phyloP scores from a whole-genome alignment of 2,888 invertebrate species.

The Mechanitis messenoides region DNA sequence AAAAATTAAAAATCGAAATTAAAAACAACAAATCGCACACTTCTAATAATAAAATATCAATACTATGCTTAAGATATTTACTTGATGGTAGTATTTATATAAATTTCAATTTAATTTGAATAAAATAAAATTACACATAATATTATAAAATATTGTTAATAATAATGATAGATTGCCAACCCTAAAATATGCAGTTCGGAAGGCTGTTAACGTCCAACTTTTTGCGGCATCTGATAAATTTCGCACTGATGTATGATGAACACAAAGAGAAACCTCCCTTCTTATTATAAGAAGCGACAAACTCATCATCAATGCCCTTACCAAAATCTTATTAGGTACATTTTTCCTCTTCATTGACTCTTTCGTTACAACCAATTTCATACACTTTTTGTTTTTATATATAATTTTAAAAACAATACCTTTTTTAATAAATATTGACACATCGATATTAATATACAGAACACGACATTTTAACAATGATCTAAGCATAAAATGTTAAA shows the following conservation, averaged over 20 bases:
- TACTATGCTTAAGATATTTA: too few relatives aligned
- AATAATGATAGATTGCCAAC: conserved; percentile 11
- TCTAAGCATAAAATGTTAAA: too few relatives aligned
- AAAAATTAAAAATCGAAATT: too few relatives aligned
- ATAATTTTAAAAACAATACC: conserved; percentile 8
- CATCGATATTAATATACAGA: too few relatives aligned
- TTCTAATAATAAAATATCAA: too few relatives aligned
- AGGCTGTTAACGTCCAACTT: conserved; percentile 41
- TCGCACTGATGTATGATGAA: conserved; percentile 48
- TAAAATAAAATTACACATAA: too few relatives aligned
- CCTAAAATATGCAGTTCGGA: conserved; percentile 30
- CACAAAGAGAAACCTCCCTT: conserved; percentile 48
- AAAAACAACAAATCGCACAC: too few relatives aligned
- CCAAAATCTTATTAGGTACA: conserved; percentile 23
- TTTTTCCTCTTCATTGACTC: conserved; percentile 26
- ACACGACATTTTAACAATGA: too few relatives aligned
- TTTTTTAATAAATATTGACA: conserved; percentile 4
- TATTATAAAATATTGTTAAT: too few relatives aligned
- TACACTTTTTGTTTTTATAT: conserved; percentile 16
- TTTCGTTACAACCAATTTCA: conserved; percentile 22
- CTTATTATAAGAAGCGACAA: conserved; percentile 37
- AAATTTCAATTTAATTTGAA: too few relatives aligned
- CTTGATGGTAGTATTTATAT: too few relatives aligned
- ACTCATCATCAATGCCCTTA: conserved; percentile 28
- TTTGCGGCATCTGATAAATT: conserved; percentile 57